Conservation (phyloP, 2,113 vertebrate species). For the Mastomys natalensis region DNA sequence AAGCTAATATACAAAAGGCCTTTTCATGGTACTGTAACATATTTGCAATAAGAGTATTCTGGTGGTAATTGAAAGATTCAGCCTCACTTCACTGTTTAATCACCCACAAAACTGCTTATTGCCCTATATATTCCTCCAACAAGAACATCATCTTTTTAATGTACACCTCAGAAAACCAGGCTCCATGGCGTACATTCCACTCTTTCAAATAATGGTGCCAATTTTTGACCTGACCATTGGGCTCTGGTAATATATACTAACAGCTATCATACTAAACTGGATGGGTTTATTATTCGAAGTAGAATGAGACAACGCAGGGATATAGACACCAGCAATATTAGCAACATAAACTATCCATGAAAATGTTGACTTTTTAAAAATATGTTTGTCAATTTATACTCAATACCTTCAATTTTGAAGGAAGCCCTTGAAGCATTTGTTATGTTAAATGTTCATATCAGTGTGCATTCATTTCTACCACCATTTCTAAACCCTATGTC, state of each 20-base stretch:
- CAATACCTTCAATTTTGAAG: background rate
- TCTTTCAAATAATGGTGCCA: background rate
- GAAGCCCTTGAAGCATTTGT: background rate
- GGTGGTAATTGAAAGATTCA: constrained; percentile 62
- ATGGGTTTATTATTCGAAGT: background rate
- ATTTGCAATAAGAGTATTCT: constrained; percentile 62
- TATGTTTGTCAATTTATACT: constrained; percentile 6
- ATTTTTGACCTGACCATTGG: constrained; percentile 20
- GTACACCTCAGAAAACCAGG: constrained; percentile 36
- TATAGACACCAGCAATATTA: constrained; percentile 22
- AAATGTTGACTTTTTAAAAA: constrained; percentile 18
- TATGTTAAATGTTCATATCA: background rate
- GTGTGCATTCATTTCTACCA: background rate
- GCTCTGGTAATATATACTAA: background rate
- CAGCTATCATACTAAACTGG: background rate
- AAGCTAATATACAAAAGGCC: constrained; percentile 68
- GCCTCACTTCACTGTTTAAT: constrained; percentile 66
- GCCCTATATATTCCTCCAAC: constrained; percentile 61
- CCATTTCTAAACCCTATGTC: background rate
- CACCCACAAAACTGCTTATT: constrained; percentile 73
- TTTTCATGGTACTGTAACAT: constrained; percentile 21
- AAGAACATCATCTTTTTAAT: constrained; percentile 70
- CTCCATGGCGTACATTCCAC: background rate
- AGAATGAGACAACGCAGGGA: background rate
- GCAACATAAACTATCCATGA: background rate